A percentile compares a stretch with the other conserved stretches of the same genome.
These are phyloP conservation scores for Eupelmus urozonus DNA, from an alignment of 2,888 invertebrate genomes.

Conservation along the genomic window DNA sequence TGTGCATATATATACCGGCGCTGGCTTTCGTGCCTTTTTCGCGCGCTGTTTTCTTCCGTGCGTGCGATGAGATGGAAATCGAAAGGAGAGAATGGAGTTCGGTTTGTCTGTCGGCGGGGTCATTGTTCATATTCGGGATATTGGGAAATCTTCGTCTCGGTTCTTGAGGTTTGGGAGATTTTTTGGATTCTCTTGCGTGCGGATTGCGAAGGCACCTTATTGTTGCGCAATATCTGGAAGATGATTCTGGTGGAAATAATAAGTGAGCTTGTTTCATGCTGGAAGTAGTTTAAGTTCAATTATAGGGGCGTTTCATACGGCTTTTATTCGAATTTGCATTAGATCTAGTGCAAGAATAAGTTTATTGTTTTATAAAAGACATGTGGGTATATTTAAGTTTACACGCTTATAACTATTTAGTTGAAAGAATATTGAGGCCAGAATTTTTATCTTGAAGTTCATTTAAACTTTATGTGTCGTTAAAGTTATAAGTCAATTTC, in stretches of 20 bases:
- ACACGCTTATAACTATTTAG: too few relatives aligned
- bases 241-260: background rate
- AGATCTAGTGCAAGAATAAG: too few relatives aligned
- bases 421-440: too few relatives aligned
- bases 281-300: background rate
- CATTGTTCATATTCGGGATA: slow-evolving; percentile 31
- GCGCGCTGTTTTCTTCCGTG: background rate
- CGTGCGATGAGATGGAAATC: background rate
- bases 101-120: background rate
- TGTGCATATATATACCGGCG: background rate
- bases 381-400: too few relatives aligned
- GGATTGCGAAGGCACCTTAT: background rate
- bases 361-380: too few relatives aligned
- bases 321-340: too few relatives aligned
- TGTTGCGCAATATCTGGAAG: slow-evolving; percentile 2
- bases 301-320: too few relatives aligned
- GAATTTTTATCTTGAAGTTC: too few relatives aligned
- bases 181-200: background rate
- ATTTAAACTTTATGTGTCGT: too few relatives aligned
- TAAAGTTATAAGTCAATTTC: too few relatives aligned
- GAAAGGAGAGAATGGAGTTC: background rate
- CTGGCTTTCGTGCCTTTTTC: background rate
- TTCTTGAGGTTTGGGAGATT: slow-evolving; percentile 20
- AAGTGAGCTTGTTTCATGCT: background rate
- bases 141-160: slow-evolving; percentile 42